Evolutionary conservation across 2,797 vertebrate genomes (phyloP).

Genomic region (Buphagus erythrorhynchus): DNA sequence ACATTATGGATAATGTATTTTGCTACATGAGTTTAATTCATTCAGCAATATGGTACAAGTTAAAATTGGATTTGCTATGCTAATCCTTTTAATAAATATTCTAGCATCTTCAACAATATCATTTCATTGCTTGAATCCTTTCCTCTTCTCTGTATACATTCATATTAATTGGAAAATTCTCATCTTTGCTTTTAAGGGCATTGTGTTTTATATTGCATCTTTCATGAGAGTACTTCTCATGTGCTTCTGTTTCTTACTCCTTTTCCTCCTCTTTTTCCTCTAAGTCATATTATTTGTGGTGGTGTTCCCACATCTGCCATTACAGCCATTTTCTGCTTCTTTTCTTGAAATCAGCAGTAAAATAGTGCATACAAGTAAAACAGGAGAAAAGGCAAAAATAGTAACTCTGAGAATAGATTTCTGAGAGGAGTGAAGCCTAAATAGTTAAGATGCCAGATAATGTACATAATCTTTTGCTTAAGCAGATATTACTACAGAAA

Average conservation of each 20-base stretch:
- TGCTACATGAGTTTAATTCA: conserved; percentile 27
- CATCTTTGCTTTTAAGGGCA: not conserved
- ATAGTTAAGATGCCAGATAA: not conserved
- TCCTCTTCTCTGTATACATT: not conserved
- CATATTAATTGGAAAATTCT: conserved; percentile 24
- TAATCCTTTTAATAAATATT: conserved; percentile 54
- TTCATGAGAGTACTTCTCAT: not conserved
- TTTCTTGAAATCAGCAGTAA: not conserved
- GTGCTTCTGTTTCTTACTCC: not conserved
- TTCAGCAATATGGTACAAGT: not conserved
- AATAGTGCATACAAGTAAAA: not conserved
- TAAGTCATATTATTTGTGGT: not conserved
- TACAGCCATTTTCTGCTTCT: not conserved
- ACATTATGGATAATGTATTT: not conserved
- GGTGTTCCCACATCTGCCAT: not conserved
- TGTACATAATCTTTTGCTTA: not conserved
- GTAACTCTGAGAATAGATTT: not conserved
- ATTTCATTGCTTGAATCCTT: not conserved
- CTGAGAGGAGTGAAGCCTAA: not conserved
- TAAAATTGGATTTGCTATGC: conserved; percentile 23
- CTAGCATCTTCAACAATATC: not conserved
- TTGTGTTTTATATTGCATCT: not conserved
- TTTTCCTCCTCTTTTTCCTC: not conserved
- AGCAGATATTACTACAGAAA: not conserved
- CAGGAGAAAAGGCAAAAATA: not conserved